Evolutionary conservation across 2,113 vertebrate species (phyloP), one percentile per base, ranked within the genome.

Genomic region (Budorcas taxicolor): DNA sequence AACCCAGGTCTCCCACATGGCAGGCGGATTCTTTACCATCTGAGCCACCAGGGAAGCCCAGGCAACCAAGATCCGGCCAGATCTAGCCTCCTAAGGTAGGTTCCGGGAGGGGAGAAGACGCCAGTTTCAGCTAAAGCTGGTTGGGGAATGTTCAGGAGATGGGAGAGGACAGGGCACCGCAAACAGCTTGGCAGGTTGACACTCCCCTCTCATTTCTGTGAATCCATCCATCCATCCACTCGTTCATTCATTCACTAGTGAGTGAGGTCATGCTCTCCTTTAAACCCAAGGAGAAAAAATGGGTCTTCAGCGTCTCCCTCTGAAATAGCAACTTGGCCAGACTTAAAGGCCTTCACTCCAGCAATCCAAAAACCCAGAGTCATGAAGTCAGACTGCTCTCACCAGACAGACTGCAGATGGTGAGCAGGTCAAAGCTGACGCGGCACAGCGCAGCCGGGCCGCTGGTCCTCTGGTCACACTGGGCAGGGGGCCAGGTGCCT

Each of bases 381-480:
- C 86, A 3, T 3, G 53, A 43, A 64, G 31, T 47, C 23, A 8
- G 82, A 40, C 52, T 25, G 7, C 19, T 81, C 14, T 40, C 2
- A 3, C 17, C 74, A 76, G 82, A 80, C 9, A 64, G 40, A 25
- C 29, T 43, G 33, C 40, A 45, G 36, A n/a, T 6, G 25, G 6
- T 2, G 23, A 13, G 31, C 25, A 67, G 15, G 19, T 23, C 36
- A 57, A 1, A 58, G 67, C n/a, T 36, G 43, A 78, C 0, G 0
- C 6, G 0, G 67, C 58, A 17, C 5, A 6, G 21, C 2, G 11
- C 23, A 10, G 11, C 0, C 2, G 36, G 67, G 9, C 52, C 31
- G 27, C 7, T 8, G 6, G 43, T 82, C 43, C 33, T 0, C 4
- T 33, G 88, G 88, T 52, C 62, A 31, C 55, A 50, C 9, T 3